Conservation (phyloP, 2,888 invertebrate genomes). For the Chymomyza amoena region DNA sequence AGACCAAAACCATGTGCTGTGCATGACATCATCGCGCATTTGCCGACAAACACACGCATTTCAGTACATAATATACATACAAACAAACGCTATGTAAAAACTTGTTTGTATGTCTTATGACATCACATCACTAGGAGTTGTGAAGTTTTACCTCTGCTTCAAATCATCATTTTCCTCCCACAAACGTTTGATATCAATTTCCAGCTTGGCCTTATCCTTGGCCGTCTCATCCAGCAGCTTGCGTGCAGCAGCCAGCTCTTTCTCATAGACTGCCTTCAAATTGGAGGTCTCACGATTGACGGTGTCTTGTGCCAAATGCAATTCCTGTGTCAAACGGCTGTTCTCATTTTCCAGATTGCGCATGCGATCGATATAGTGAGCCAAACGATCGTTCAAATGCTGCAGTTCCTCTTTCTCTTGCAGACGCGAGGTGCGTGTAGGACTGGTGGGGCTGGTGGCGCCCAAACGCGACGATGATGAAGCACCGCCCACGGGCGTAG, state of each 20-base stretch:
- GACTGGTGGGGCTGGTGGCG: constrained; percentile 86
- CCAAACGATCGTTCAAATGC: constrained; percentile 96
- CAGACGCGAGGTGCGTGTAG: constrained; percentile 91
- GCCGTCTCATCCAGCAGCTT: constrained; percentile 95
- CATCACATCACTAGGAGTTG: neutral
- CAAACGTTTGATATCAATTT: constrained; percentile 93
- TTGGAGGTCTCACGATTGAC: constrained; percentile 92
- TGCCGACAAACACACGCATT: constrained; percentile 14
- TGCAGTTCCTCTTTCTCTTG: constrained; percentile 97
- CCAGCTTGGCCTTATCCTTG: constrained; percentile 94
- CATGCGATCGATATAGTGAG: constrained; percentile 96
- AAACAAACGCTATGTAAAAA: neutral
- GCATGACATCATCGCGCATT: constrained; percentile 36
- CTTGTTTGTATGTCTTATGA: constrained; percentile 1
- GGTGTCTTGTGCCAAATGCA: constrained; percentile 90
- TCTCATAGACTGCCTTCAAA: constrained; percentile 94
- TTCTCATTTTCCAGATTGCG: constrained; percentile 96
- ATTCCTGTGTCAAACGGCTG: constrained; percentile 88
- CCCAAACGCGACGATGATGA: constrained; percentile 55
- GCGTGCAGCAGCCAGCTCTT: constrained; percentile 93
- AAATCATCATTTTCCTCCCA: constrained; percentile 93
- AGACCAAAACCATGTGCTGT: constrained; percentile 18
- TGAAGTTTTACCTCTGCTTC: constrained; percentile 82
- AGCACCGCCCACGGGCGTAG: constrained; percentile 70
- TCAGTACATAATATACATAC: neutral